Percentiles rank a stretch among this genome's conserved stretches.
Evolutionary conservation across 2,113 vertebrate species (phyloP).

Genomic region (Pachycephala philippinensis): DNA sequence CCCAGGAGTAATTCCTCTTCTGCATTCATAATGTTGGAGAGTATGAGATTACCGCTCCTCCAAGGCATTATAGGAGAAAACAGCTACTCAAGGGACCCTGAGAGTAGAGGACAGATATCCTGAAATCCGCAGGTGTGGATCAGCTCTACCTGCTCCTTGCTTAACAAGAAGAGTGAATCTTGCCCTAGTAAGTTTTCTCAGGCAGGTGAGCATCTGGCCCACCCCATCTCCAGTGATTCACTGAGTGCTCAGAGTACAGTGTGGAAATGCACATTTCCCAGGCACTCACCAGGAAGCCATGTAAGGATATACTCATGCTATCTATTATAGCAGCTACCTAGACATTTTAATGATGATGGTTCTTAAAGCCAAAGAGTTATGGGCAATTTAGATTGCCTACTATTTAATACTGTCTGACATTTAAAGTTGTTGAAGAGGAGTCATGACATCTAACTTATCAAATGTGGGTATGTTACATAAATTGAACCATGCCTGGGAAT

Average conservation of each 20-base stretch:
- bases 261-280: neutral
- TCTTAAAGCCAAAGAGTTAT: neutral
- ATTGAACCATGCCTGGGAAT: neutral
- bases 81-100: neutral
- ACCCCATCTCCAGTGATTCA: rapidly evolving
- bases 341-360: neutral
- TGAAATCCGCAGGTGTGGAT: neutral
- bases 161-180: neutral
- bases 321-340: neutral
- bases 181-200: neutral
- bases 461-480: neutral
- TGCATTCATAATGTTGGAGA: neutral
- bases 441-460: neutral
- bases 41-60: neutral
- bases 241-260: neutral
- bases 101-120: neutral
- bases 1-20: neutral
- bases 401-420: neutral
- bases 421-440: neutral
- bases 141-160: neutral
- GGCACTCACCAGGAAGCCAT: neutral
- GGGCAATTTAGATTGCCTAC: neutral
- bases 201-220: neutral
- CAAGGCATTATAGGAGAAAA: neutral
- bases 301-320: neutral